phyloP scores from a whole-genome alignment of 2,888 invertebrate species.

The Ennomos quercinarius region DNA sequence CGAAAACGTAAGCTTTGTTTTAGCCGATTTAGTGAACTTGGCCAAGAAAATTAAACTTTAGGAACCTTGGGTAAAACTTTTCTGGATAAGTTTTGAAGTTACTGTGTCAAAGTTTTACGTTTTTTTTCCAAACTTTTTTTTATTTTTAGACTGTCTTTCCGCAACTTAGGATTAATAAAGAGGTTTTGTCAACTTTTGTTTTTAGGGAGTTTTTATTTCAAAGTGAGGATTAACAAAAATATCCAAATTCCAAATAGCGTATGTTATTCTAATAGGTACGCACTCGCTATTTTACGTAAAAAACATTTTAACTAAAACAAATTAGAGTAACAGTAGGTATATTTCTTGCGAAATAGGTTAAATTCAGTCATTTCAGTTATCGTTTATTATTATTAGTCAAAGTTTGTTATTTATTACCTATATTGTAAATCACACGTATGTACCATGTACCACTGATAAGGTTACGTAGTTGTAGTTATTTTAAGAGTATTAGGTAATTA shows the following conservation, averaged over 20 bases:
- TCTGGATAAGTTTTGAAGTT: conserved; percentile 55
- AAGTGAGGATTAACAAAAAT: conserved; percentile 2
- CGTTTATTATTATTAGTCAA: too few species aligned
- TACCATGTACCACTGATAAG: too few species aligned
- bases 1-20: conserved; percentile 32
- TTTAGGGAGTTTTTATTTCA: conserved; percentile 5
- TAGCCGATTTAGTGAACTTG: conserved; percentile 38
- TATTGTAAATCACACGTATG: too few species aligned
- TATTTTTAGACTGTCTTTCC: conserved; percentile 39
- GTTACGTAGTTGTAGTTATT: too few species aligned
- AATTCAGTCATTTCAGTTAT: too few species aligned
- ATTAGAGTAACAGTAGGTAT: too few species aligned
- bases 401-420: too few species aligned
- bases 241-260: neutral
- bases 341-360: too few species aligned
- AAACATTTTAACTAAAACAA: too few species aligned
- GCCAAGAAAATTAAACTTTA: conserved; percentile 44
- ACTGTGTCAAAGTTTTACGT: conserved; percentile 56
- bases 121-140: conserved; percentile 44
- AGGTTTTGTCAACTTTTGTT: conserved; percentile 12
- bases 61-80: conserved; percentile 55
- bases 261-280: too few species aligned
- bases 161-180: conserved; percentile 9
- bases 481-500: too few species aligned
- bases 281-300: too few species aligned